Percentiles rank a stretch among this genome's conserved stretches.
Conservation (phyloP, 2,888 invertebrate species). For the Parascotia fuliginaria region DNA sequence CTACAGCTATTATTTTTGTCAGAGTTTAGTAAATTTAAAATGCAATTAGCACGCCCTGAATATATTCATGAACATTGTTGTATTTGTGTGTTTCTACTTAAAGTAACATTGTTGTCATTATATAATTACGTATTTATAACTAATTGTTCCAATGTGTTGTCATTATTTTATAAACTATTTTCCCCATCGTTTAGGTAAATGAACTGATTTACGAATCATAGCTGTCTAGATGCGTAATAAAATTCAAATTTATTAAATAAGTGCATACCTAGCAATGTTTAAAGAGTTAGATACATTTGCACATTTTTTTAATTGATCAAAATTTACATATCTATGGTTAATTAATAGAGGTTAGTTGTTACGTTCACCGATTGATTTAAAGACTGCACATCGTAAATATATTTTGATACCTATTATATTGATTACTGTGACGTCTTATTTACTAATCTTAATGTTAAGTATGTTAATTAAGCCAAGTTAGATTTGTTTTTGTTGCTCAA, state of each 20-base stretch:
- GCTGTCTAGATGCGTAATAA: slow-evolving; percentile 14
- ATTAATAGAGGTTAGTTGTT: slow-evolving; percentile 56
- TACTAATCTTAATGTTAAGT: slow-evolving; percentile 51
- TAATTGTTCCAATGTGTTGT: slow-evolving; percentile 47
- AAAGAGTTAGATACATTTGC: slow-evolving; percentile 24
- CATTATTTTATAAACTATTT: slow-evolving; percentile 28
- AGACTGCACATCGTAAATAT: slow-evolving; percentile 77
- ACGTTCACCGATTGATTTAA: slow-evolving; percentile 61
- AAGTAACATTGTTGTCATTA: slow-evolving; percentile 60
- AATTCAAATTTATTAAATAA: too few species aligned
- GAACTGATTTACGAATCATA: slow-evolving; percentile 29
- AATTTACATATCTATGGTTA: slow-evolving; percentile 77
- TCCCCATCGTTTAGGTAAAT: slow-evolving; percentile 19
- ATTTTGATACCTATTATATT: slow-evolving; percentile 64
- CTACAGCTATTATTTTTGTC: slow-evolving; percentile 4
- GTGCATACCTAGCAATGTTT: slow-evolving; percentile 39
- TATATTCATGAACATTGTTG: slow-evolving; percentile 55
- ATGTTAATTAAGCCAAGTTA: slow-evolving; percentile 46
- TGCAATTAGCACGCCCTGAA: slow-evolving; percentile 42
- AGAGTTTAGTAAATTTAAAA: slow-evolving; percentile 38
- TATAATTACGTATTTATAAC: slow-evolving; percentile 36
- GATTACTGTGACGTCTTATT: slow-evolving; percentile 45
- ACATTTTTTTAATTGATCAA: slow-evolving; percentile 36
- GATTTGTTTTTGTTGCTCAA: slow-evolving; percentile 63
- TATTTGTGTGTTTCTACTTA: slow-evolving; percentile 64